Percentiles rank a stretch among this genome's conserved stretches.
Evolutionary conservation across 2,888 invertebrate species (phyloP).

Genomic region (Actias luna): DNA sequence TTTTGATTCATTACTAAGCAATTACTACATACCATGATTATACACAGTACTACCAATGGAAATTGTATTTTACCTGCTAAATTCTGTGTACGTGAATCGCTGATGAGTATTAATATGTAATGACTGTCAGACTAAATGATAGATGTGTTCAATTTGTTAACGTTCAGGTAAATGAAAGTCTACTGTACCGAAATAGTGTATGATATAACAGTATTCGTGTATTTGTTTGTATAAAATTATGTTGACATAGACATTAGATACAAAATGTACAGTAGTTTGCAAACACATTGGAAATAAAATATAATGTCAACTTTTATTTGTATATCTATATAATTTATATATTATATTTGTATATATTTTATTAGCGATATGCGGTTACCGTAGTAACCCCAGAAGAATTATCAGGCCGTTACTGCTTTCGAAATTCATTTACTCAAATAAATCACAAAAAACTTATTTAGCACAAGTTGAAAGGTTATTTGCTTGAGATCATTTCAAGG

Average conservation of each 20-base stretch:
- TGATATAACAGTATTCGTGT: constrained; percentile 63
- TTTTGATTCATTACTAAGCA: neutral
- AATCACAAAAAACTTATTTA: no score
- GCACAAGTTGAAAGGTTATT: no score
- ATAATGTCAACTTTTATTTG: no score
- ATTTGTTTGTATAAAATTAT: constrained; percentile 50
- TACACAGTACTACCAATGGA: neutral
- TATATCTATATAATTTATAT: no score
- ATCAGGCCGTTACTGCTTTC: no score
- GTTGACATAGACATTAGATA: constrained; percentile 21
- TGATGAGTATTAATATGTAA: constrained; percentile 25
- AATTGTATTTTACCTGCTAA: constrained; percentile 6
- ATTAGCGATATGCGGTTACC: no score
- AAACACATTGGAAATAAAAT: neutral
- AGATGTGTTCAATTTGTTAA: constrained; percentile 37
- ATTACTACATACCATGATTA: neutral
- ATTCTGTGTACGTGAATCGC: constrained; percentile 21
- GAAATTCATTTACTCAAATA: no score
- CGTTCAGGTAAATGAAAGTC: constrained; percentile 44
- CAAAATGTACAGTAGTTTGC: constrained; percentile 15
- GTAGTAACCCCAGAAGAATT: no score
- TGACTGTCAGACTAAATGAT: constrained; percentile 27
- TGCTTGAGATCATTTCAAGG: no score
- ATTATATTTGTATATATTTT: no score
- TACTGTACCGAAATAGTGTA: constrained; percentile 42